These are phyloP conservation scores for Ichneumon xanthorius DNA, from an alignment of 2,888 invertebrate species.

Conservation along the genomic window DNA sequence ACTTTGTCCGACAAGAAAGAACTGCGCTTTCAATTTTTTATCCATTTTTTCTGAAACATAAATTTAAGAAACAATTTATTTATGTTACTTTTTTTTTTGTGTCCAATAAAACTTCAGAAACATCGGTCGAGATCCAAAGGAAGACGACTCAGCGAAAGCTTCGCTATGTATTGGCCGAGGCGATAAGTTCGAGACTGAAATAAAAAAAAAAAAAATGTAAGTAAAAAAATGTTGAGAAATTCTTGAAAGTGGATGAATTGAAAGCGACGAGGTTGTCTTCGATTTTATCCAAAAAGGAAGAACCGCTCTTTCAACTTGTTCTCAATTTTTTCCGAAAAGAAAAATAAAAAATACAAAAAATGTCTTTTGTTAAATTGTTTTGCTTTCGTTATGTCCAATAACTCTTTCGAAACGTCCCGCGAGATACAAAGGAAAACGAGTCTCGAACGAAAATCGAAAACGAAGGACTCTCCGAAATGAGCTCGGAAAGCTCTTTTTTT, in stretches of 20 bases:
- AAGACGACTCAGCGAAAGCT: conserved; percentile 8
- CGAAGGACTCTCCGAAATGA: neutral
- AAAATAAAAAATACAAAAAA: neutral
- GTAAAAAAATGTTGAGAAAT: neutral
- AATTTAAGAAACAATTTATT: neutral
- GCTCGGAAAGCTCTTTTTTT: conserved; percentile 24
- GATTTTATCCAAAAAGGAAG: no score
- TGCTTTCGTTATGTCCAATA: conserved; percentile 4
- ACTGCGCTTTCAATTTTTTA: neutral
- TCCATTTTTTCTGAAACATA: neutral
- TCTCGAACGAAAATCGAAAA: neutral
- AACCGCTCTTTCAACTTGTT: neutral
- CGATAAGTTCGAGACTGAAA: neutral
- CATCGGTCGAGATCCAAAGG: conserved; percentile 10
- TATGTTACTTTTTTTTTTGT: neutral
- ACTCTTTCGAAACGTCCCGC: conserved; percentile 10
- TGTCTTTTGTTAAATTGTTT: neutral
- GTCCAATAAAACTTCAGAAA: neutral
- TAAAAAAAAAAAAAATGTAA: neutral
- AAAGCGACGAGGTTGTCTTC: neutral
- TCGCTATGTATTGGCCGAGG: neutral
- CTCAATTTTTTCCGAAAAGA: neutral
- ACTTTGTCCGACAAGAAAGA: neutral
- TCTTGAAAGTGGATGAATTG: neutral
- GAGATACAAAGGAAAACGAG: conserved; percentile 24